phyloP scores from a whole-genome alignment of 2,797 vertebrate genomes.

The Emydoidea blandingii region DNA sequence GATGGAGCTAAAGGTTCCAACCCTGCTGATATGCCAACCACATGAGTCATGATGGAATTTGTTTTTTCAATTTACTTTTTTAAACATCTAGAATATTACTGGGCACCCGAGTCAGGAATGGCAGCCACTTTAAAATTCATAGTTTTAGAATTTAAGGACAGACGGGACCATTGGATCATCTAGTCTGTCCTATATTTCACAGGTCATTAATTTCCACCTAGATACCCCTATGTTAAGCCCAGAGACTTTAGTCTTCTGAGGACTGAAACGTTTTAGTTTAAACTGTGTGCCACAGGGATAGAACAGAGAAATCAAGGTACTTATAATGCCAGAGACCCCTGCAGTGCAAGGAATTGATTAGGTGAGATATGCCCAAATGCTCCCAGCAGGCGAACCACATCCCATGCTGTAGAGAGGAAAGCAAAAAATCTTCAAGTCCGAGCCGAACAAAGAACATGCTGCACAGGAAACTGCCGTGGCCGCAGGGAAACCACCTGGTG shows the following conservation, averaged over 20 bases:
- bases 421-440: not conserved
- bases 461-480: too few relatives aligned
- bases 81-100: too few relatives aligned
- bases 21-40: not conserved
- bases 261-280: too few relatives aligned
- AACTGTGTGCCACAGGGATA: not conserved
- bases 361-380: not conserved
- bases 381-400: not conserved
- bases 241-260: not conserved
- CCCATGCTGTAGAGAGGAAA: too few relatives aligned
- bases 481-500: too few relatives aligned
- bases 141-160: not conserved
- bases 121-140: not conserved
- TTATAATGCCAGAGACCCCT: too few relatives aligned
- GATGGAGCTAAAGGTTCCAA: not conserved
- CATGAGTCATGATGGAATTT: not conserved
- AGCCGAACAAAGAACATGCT: too few relatives aligned
- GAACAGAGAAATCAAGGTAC: not conserved
- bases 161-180: not conserved
- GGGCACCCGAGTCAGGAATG: not conserved
- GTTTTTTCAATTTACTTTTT: not conserved
- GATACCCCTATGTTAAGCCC: not conserved
- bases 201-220: not conserved
- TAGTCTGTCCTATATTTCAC: not conserved
- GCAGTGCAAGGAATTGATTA: not conserved